Evolutionary conservation across 2,113 vertebrate genomes (phyloP).

Genomic region (Heterocephalus glaber): DNA sequence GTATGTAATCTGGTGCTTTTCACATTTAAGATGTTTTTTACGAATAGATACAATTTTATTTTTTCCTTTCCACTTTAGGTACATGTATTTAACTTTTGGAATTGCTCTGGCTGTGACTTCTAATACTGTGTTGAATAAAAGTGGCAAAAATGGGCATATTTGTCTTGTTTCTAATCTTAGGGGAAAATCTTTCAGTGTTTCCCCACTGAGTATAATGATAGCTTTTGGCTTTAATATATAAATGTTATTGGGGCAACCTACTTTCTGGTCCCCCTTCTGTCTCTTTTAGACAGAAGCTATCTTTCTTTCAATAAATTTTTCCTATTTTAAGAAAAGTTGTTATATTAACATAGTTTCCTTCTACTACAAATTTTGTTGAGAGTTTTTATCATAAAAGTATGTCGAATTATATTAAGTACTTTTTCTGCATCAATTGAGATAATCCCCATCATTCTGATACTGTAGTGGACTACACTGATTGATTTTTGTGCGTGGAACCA

Average conservation of each 20-base stretch:
- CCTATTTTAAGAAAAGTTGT: neutral
- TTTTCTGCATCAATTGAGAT: neutral
- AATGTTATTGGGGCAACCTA: neutral
- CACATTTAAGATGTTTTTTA: neutral
- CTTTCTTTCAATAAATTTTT: too few species aligned
- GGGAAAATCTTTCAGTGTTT: neutral
- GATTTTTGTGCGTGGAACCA: neutral
- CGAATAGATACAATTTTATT: neutral
- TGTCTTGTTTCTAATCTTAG: neutral
- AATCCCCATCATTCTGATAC: neutral
- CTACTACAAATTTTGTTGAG: neutral
- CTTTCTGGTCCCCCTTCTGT: too few species aligned
- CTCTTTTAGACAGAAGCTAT: too few species aligned
- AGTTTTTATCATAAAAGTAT: neutral
- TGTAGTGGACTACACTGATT: neutral
- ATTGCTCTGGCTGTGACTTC: neutral
- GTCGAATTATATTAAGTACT: neutral
- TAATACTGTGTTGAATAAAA: neutral
- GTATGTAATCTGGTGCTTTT: neutral
- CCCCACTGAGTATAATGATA: neutral
- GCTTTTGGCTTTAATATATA: neutral
- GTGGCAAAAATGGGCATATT: neutral
- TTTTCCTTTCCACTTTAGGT: conserved; percentile 19
- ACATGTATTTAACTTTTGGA: neutral
- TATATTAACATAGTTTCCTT: neutral